phyloP scores from a whole-genome alignment of 2,888 invertebrate species.

The Aphrophora alni region DNA sequence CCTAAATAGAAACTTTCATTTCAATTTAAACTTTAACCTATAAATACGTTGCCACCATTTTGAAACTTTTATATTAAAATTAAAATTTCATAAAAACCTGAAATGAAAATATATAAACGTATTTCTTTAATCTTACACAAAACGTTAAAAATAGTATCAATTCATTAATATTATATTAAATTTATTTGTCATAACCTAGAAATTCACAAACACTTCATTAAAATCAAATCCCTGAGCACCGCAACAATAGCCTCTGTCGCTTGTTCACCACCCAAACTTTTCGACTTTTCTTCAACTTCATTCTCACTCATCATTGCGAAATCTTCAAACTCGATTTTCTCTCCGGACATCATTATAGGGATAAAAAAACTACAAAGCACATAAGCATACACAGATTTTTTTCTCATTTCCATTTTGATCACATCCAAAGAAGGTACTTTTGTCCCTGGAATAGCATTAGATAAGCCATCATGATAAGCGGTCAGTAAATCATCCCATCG shows the following conservation, averaged over 20 bases:
- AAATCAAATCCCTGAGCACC: constrained; percentile 43
- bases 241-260: constrained; percentile 33
- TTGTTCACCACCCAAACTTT: constrained; percentile 36
- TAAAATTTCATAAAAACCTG: no score
- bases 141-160: no score
- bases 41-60: no score
- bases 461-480: constrained; percentile 66
- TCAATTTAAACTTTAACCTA: no score
- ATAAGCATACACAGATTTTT: constrained; percentile 42
- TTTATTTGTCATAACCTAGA: no score
- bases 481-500: constrained; percentile 66
- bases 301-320: constrained; percentile 19
- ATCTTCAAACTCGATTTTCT: neutral
- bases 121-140: no score
- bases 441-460: constrained; percentile 46
- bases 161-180: no score
- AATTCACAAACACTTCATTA: constrained; percentile 50
- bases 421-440: constrained; percentile 13
- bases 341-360: constrained; percentile 39
- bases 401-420: constrained; percentile 24
- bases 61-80: no score
- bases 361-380: constrained; percentile 40
- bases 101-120: no score
- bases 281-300: constrained; percentile 7
- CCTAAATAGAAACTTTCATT: no score